Percentiles rank a stretch among this genome's conserved stretches.
Conservation (phyloP, 1,140 invertebrate genomes). For the Drosophila arawakana region DNA sequence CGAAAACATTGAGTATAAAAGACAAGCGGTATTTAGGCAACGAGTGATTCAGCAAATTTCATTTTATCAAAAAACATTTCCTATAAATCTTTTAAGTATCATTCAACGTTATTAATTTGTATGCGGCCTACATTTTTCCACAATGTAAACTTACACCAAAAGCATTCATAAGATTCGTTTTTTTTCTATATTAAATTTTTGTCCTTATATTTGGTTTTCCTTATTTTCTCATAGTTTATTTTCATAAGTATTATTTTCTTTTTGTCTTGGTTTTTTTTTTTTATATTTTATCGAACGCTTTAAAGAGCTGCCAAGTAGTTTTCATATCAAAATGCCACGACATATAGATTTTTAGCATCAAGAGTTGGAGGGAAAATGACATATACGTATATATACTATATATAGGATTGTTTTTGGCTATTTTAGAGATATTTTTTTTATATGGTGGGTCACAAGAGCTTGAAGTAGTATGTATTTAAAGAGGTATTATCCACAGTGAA, state of each 20-base stretch:
- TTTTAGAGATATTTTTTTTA: slow-evolving; percentile 42
- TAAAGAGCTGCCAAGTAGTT: slow-evolving; percentile 44
- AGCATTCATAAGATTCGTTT: slow-evolving; percentile 84
- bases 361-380: slow-evolving; percentile 53
- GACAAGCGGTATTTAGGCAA: slow-evolving; percentile 84
- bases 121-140: slow-evolving; percentile 48
- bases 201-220: neutral
- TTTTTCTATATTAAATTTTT: slow-evolving; percentile 45
- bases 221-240: slow-evolving; percentile 3
- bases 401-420: slow-evolving; percentile 36
- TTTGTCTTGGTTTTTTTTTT: slow-evolving; percentile 43
- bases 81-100: slow-evolving; percentile 74
- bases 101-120: slow-evolving; percentile 71
- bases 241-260: slow-evolving; percentile 2
- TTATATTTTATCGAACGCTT: slow-evolving; percentile 20
- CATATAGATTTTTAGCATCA: slow-evolving; percentile 49
- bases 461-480: slow-evolving; percentile 11
- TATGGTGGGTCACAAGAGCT: slow-evolving; percentile 38
- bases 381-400: slow-evolving; percentile 20
- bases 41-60: slow-evolving; percentile 84
- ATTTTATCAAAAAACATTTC: slow-evolving; percentile 77
- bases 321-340: slow-evolving; percentile 62
- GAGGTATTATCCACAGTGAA: slow-evolving; percentile 29
- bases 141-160: slow-evolving; percentile 79
- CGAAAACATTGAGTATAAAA: slow-evolving; percentile 84